These are phyloP conservation scores for Pachycephus smyrnensis DNA, from an alignment of 2,888 invertebrate genomes.

Conservation along the genomic window DNA sequence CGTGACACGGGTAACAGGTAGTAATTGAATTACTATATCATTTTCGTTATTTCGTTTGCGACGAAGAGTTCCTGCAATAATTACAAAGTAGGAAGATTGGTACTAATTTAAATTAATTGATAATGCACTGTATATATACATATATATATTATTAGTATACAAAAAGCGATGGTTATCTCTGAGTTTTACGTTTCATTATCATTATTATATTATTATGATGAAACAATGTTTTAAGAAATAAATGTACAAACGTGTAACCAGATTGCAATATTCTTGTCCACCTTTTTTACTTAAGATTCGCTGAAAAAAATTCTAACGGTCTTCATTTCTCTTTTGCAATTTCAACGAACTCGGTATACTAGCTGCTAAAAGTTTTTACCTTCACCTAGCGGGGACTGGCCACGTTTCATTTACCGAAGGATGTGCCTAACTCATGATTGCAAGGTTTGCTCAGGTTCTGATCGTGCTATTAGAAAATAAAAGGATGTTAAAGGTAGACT, in stretches of 20 bases:
- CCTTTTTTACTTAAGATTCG: too few species aligned
- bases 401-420: too few species aligned
- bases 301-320: too few species aligned
- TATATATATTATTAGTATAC: conserved; percentile 26
- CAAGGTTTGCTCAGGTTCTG: too few species aligned
- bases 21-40: background rate
- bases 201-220: conserved; percentile 31
- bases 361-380: too few species aligned
- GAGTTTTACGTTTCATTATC: conserved; percentile 24
- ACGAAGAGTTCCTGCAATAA: conserved; percentile 45
- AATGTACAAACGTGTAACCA: conserved; percentile 48
- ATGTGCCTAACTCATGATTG: too few species aligned
- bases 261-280: too few species aligned
- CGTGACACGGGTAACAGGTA: background rate
- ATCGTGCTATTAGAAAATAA: too few species aligned
- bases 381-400: too few species aligned
- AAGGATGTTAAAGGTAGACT: too few species aligned
- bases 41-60: conserved; percentile 30
- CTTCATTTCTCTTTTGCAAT: too few species aligned
- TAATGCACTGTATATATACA: conserved; percentile 40
- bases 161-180: conserved; percentile 25
- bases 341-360: too few species aligned
- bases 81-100: conserved; percentile 31
- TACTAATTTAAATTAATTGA: conserved; percentile 46
- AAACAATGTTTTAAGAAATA: conserved; percentile 39